Evolutionary conservation across 2,113 vertebrate genomes (phyloP), one percentile per base, ranked within the genome.

Genomic region (Butastur rufipennis): DNA sequence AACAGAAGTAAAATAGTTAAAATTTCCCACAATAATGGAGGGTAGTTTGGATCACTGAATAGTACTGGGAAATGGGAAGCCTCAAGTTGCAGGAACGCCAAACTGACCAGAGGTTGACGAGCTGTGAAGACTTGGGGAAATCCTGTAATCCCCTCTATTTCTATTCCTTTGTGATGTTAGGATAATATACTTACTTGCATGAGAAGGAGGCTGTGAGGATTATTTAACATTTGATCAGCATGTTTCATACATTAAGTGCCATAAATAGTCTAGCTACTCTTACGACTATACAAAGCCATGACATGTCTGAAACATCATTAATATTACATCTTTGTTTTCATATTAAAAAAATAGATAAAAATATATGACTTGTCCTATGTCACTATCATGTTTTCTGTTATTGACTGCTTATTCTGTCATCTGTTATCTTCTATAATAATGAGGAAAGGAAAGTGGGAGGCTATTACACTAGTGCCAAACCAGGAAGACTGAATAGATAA

Each of bases 41-140:
- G 3, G 27, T 43, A 84, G 22, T n/a, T 73, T 77, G 29, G 16
- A 65, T 62, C 18, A 34, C 18, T 74, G 55, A 90, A 48, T 5
- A 85, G 6, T 17, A 45, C 0, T n/a, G 25, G n/a, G 38, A 82
- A 86, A n/a, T 0, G 0, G 25, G 42, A 70, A 66, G 27, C 45
- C 29, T 84, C 22, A 27, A 42, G 9, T 85, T 86, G 7, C 47
- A 42, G 10, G 8, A 74, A 45, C 1, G 3, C 15, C 0, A 0
- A 55, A 71, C 16, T 65, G 23, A 68, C 5, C 29, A 50, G 34
- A 73, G 34, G 29, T 1, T 75, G 47, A 71, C 22, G 32, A 34
- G 27, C 38, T 65, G n/a, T 32, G 73, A 84, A 61, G 36, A 63
- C 7, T 1, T 65, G 19, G 17, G 5, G 9, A 88, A 63, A 26